Conservation (phyloP, 2,113 vertebrate genomes). For the Leptodactylus fuscus region DNA sequence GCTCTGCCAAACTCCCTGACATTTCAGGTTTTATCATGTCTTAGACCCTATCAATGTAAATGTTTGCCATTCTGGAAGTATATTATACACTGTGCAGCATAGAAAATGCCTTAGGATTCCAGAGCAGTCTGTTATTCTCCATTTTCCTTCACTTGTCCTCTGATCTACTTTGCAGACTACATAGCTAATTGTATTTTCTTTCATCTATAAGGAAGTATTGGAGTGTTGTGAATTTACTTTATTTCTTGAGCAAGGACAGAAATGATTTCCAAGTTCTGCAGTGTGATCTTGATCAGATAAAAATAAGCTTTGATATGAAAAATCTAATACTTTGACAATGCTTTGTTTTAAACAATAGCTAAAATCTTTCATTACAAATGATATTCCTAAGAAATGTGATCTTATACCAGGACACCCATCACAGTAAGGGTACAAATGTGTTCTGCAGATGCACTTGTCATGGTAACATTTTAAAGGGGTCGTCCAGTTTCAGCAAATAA, state of each 20-base stretch:
- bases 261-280: slow-evolving; percentile 1
- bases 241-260: slow-evolving; percentile 33
- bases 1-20: not conserved
- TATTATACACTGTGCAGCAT: not conserved
- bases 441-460: not conserved
- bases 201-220: slow-evolving; percentile 9
- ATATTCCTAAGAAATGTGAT: not conserved
- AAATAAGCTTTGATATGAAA: slow-evolving; percentile 30
- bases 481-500: too few relatives aligned
- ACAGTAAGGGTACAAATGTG: not conserved
- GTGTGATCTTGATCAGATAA: slow-evolving; percentile 28
- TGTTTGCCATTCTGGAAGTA: not conserved
- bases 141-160: not conserved
- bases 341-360: not conserved
- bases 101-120: not conserved
- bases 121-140: not conserved
- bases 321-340: not conserved
- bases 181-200: slow-evolving; percentile 42
- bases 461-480: not conserved
- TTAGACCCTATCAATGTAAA: not conserved
- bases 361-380: not conserved
- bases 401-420: not conserved
- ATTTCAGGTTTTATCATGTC: too few relatives aligned
- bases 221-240: slow-evolving; percentile 24
- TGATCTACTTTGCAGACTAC: slow-evolving; percentile 37